Evolutionary conservation across 2,888 invertebrate species (phyloP), one percentile per base, ranked within the genome.

Genomic region (Girardia tigrina): DNA sequence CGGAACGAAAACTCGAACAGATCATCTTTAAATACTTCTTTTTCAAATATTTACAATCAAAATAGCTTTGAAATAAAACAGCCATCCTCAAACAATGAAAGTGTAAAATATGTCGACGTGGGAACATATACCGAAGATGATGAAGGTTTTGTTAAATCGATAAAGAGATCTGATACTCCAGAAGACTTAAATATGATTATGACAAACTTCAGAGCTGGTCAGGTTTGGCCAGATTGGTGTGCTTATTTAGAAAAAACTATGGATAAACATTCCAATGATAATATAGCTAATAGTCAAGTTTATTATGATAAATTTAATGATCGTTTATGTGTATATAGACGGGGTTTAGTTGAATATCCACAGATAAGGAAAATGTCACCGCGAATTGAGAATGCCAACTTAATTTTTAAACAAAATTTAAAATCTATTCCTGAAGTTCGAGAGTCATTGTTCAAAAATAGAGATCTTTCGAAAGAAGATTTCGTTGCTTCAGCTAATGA

Each of bases 221-320:
- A 73, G 23, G 73, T 73, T 20, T 73, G 73, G 73, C 73, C 73
- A 23, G n/a, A 42, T 20, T 73, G 73, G 73, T 73, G 73, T 28
- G 26, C 29, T 36, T 42, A 20, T 20, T n/a, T n/a, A n/a, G n/a
- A n/a, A n/a, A n/a, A n/a, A n/a, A n/a, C n/a, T n/a, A 16, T 8
- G 36, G 36, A 36, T 8, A 36, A 36, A 36, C 16, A 8, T 12
- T 36, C 36, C 6, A 16, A 8, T 4, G 29, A 73, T 4, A 36
- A 29, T 29, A 16, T 73, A 6, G 16, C 29, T 20, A 8, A 73
- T 26, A 36, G 73, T 36, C 73, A 29, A 8, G 73, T 73, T 2
- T 42, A 36, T 8, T 73, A 73, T 42, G 73, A 73, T 28, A 29
- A 26, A 8, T n/a, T 73, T 6, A 73, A 73, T n/a, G 73, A 73